Base-by-base conservation (phyloP, 2,888 invertebrate genomes). In the Cephonodes hylas region DNA sequence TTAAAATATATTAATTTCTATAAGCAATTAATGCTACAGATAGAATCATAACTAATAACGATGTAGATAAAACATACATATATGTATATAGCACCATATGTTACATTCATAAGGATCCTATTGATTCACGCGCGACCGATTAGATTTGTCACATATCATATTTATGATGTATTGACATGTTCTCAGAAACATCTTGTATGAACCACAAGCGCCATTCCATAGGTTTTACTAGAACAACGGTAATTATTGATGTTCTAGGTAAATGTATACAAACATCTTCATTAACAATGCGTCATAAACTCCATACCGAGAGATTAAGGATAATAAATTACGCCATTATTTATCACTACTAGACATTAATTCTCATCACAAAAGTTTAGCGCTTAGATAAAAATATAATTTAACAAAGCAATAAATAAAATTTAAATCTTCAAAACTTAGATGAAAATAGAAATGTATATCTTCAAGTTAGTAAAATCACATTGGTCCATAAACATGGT, bases 201-300 rank as follows among this genome's bases (percentile, higher is more conserved):
- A 53, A 53, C 48, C 48, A 53, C 48, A 27, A 15, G 15, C 48
- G 48, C 27, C 27, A 27, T 18, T 27, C 27, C 27, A 53, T n/a
- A 13, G 22, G 1, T n/a, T 5, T 23, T 13, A 13, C 15, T 25
- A 53, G 27, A 53, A 5, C 27, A 48, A 48, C 8, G 8, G 27
- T 46, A 46, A 46, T 46, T 46, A 46, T 38, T 38, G 45, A 22
- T 46, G 45, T 53, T 53, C 48, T 27, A 18, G 15, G 48, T 53
- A 48, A 48, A 23, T 23, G 25, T 25, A 15, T 27, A 27, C 15
- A 27, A 53, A 27, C 48, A 44, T 44, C 44, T 23, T 23, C 4
- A 53, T 53, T 53, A 23, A 1, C 15, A 15, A 27, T 53, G 27
- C 23, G 48, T 53, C 15, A 53, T 20, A 3, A 20, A 18, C 3